These are phyloP conservation scores for Plotosus lineatus DNA, from an alignment of 2,113 vertebrate species.

Conservation along the genomic window DNA sequence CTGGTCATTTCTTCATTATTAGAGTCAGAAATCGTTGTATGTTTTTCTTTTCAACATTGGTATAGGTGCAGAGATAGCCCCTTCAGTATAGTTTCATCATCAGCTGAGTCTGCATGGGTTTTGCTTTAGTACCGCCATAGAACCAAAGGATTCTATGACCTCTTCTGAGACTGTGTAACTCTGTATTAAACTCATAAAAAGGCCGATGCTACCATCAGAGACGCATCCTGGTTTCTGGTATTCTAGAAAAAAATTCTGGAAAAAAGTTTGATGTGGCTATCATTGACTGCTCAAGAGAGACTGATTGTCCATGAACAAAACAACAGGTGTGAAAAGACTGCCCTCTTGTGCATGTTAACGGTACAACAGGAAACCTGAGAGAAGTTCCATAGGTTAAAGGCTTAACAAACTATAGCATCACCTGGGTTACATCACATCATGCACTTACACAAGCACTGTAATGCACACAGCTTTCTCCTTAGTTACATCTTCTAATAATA, in stretches of 20 bases:
- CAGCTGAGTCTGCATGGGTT: slow-evolving; percentile 19
- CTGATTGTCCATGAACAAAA: background rate
- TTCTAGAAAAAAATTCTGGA: background rate
- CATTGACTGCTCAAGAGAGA: background rate
- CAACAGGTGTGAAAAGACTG: background rate
- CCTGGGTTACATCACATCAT: background rate
- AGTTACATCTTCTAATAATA: background rate
- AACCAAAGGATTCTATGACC: slow-evolving; percentile 31
- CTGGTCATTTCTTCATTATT: slow-evolving; percentile 22
- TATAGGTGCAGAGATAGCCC: slow-evolving; percentile 19
- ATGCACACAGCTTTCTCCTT: background rate
- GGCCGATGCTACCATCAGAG: slow-evolving; percentile 28
- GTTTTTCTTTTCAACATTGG: slow-evolving; percentile 7
- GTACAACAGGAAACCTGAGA: slow-evolving; percentile 10
- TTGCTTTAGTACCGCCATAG: slow-evolving; percentile 16
- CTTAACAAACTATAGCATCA: background rate
- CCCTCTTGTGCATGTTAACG: background rate
- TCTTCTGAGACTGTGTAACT: slow-evolving; percentile 43
- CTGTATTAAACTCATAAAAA: slow-evolving; percentile 19
- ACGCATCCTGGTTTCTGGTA: slow-evolving; percentile 12
- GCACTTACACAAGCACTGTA: slow-evolving; percentile 31
- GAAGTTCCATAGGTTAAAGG: slow-evolving; percentile 11
- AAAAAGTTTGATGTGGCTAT: background rate
- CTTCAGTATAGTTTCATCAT: slow-evolving; percentile 1
- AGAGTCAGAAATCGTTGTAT: background rate